Percentiles rank a stretch among this genome's conserved stretches.
These are phyloP conservation scores for Aeoliscus strigatus DNA, from an alignment of 2,797 vertebrate species.

Conservation along the genomic window DNA sequence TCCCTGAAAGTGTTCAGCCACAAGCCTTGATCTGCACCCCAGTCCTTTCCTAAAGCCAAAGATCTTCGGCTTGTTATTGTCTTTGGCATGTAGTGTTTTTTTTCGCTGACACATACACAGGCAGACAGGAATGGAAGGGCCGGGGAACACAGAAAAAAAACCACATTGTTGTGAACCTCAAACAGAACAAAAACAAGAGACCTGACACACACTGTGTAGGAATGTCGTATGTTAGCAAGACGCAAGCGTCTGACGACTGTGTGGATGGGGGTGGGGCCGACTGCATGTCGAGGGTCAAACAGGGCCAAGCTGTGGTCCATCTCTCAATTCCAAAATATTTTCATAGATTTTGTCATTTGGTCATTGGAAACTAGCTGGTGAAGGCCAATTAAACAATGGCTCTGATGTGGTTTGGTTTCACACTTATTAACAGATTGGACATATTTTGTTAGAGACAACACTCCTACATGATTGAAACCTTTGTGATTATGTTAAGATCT, in stretches of 20 bases:
- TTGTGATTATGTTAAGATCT: no score
- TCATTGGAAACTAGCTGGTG: no score
- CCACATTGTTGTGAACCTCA: constrained; percentile 49
- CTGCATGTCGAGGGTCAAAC: constrained; percentile 24
- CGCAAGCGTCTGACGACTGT: constrained; percentile 16
- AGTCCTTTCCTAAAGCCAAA: constrained; percentile 25
- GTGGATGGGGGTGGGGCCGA: constrained; percentile 30
- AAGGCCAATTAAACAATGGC: no score
- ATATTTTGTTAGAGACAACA: no score
- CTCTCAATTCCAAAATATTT: constrained; percentile 30
- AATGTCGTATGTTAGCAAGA: constrained; percentile 51
- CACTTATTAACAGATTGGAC: no score
- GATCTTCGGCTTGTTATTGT: constrained; percentile 47
- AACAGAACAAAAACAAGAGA: constrained; percentile 45
- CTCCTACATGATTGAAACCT: no score
- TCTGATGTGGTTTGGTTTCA: no score
- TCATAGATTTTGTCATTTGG: no score
- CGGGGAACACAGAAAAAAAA: constrained; percentile 32
- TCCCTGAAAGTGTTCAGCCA: constrained; percentile 27
- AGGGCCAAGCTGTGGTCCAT: constrained; percentile 28
- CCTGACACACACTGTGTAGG: constrained; percentile 53
- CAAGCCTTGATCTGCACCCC: constrained; percentile 24
- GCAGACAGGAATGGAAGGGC: constrained; percentile 37
- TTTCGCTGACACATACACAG: constrained; percentile 19
- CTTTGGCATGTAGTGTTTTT: constrained; percentile 37